phyloP scores from a whole-genome alignment of 2,113 vertebrate genomes.

The Anolis carolinensis region DNA sequence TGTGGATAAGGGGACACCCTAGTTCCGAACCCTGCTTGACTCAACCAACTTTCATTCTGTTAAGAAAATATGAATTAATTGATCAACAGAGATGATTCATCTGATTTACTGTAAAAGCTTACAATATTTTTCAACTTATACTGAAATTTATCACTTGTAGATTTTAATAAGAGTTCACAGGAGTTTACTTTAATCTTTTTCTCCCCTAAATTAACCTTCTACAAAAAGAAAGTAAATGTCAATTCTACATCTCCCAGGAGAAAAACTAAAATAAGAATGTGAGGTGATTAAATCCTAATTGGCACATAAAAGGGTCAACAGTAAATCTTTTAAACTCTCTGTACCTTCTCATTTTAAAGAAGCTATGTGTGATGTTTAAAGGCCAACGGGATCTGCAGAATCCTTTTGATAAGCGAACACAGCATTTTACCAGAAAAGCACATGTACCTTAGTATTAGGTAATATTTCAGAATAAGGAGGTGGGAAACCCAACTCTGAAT shows the following conservation, averaged over 20 bases:
- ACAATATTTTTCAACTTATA: not conserved
- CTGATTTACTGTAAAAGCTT: not conserved
- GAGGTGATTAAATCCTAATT: constrained; percentile 10
- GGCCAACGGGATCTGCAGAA: not conserved
- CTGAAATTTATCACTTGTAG: not conserved
- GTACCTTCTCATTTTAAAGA: constrained; percentile 17
- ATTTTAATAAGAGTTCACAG: not conserved
- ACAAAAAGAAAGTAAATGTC: not conserved
- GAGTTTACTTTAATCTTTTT: not conserved
- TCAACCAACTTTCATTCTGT: not conserved
- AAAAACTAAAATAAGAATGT: constrained; percentile 20
- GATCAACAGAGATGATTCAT: not conserved
- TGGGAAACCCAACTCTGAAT: no score
- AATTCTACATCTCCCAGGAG: not conserved
- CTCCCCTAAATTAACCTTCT: not conserved
- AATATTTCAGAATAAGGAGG: not conserved
- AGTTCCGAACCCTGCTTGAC: not conserved
- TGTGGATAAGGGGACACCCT: no score
- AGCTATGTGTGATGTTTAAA: constrained; percentile 5
- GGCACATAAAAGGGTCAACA: constrained; percentile 14
- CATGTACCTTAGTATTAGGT: not conserved
- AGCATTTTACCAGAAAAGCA: not conserved
- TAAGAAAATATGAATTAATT: not conserved
- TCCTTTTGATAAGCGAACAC: not conserved
- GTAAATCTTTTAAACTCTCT: constrained; percentile 11